Evolutionary conservation across 1,140 invertebrate species (phyloP).

Genomic region (Calephelis nemesis): DNA sequence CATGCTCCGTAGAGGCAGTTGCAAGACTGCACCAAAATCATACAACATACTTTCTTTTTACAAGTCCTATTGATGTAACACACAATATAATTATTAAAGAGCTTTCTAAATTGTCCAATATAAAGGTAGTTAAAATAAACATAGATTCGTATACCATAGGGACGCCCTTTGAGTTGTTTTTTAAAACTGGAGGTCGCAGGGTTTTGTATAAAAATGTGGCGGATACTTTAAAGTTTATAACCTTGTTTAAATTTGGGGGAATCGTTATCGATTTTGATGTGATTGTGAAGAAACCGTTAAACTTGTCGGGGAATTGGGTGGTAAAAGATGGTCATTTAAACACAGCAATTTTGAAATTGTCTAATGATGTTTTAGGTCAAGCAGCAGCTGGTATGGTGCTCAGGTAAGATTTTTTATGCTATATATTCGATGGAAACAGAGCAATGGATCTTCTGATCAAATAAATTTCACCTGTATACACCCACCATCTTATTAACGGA

Average conservation of each 20-base stretch:
- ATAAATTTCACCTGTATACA: too few species aligned
- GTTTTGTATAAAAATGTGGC: background rate
- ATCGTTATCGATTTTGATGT: constrained; percentile 11
- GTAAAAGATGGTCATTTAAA: background rate
- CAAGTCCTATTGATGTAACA: background rate
- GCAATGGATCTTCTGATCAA: background rate
- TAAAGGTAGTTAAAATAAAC: background rate
- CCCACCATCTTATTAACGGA: too few species aligned
- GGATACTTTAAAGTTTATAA: background rate
- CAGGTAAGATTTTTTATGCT: background rate
- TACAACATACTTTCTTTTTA: background rate
- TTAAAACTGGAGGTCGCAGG: background rate
- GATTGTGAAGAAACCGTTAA: background rate
- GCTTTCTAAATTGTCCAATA: background rate
- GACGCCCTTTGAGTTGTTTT: background rate
- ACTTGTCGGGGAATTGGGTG: background rate
- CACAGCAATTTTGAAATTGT: constrained; percentile 9
- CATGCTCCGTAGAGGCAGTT: background rate
- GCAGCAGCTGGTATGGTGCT: constrained; percentile 3
- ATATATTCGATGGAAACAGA: background rate
- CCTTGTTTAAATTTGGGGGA: constrained; percentile 3
- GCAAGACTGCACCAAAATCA: background rate
- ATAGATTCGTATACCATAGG: background rate
- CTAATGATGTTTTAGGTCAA: constrained; percentile 15
- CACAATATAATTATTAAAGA: background rate